phyloP scores from a whole-genome alignment of 2,113 vertebrate species.

The Panurus biarmicus region DNA sequence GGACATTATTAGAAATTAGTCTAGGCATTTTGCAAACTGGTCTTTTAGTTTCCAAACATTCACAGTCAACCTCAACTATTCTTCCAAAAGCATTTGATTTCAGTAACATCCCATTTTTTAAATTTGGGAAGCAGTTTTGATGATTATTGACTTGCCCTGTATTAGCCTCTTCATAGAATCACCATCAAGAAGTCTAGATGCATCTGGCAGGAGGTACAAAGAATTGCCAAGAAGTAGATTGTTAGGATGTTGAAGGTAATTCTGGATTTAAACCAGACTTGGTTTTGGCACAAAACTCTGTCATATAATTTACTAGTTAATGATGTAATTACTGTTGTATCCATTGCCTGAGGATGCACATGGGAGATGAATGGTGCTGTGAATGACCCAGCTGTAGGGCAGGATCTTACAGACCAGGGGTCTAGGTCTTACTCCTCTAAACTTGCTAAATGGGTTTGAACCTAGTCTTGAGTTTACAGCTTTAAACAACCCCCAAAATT shows the following conservation, averaged over 20 bases:
- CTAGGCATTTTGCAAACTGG: background rate
- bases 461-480: background rate
- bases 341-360: background rate
- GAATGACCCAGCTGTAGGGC: background rate
- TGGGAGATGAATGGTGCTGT: background rate
- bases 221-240: background rate
- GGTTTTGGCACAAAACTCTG: background rate
- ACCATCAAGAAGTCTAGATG: background rate
- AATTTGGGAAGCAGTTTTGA: background rate
- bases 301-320: background rate
- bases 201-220: background rate
- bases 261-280: background rate
- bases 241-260: background rate
- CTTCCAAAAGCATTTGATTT: background rate
- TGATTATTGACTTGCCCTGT: background rate
- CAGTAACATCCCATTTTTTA: background rate
- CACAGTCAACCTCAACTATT: background rate
- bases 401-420: background rate
- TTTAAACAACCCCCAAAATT: background rate
- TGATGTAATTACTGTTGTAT: background rate
- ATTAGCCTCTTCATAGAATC: background rate
- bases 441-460: background rate
- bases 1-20: background rate
- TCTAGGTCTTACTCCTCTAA: background rate
- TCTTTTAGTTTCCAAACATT: background rate